Evolutionary conservation across 2,113 vertebrate species (phyloP), one percentile per base, ranked within the genome.

Genomic region (Saguinus midas): DNA sequence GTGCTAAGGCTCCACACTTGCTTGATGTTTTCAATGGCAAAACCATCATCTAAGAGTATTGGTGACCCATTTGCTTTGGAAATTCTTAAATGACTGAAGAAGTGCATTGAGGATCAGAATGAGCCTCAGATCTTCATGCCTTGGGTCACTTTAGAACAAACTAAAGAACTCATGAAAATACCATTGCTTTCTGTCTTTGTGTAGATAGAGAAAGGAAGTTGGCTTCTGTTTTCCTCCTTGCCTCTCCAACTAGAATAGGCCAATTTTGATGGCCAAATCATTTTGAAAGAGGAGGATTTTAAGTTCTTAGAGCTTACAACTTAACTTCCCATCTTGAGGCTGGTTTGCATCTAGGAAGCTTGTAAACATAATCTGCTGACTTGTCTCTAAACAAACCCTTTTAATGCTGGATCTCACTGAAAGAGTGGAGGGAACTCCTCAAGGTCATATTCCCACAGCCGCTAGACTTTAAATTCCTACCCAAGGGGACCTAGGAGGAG

Each of bases 1-100:
- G 21, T 0, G 13, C 25, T 72, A 21, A 37, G 8, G 3, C 2
- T 2, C n/a, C 17, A 9, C 10, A 8, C 32, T 64, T 13, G 18
- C 21, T 8, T 29, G 48, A 43, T 18, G 12, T 45, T 73, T 78
- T 55, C 64, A 45, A 7, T 13, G 17, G 25, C 32, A 94, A 94
- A 87, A 40, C 7, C 35, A 16, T 66, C 50, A 40, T 29, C 82
- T 57, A 16, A 84, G 52, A 32, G 29, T 2, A 6, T 1, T 17
- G 52, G 52, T 55, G 78, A 85, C 1, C 61, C 78, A 4, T 58
- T 27, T 66, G 8, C 72, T 86, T 55, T 9, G 2, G 43, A 61
- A 70, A 27, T 13, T 40, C 21, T n/a, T 43, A 11, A 37, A 52
- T 12, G 7, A n/a, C 18, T 43, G 6, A 32, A 48, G 27, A 78